Base-by-base conservation (phyloP, 2,888 invertebrate species). In the Chrysotoxum bicinctum region DNA sequence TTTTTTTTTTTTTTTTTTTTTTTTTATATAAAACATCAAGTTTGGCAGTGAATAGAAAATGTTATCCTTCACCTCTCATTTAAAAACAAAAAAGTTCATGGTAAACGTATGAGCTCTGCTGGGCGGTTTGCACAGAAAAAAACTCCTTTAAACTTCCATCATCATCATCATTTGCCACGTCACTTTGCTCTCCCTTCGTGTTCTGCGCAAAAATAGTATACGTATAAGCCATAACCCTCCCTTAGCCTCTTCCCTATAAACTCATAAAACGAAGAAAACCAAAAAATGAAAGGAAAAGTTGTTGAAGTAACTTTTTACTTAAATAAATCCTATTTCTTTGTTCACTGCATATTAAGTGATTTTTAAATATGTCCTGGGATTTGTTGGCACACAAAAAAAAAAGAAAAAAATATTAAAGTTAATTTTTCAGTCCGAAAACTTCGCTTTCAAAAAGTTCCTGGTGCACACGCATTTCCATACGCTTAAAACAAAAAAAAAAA, bases 351-450 rank as follows among this genome's bases (percentile, higher is more conserved):
- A 85, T 85, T 85, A 85, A 85, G 85, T 85, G 85, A 85, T 85
- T 85, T 81, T 85, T 85, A 85, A 85, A 85, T 85, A 85, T 81
- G 81, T 85, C 85, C 76, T 85, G 85, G 85, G 85, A 85, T 76
- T 81, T 81, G 73, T 73, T 72, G 73, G 54, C 54, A 56, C 30
- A 30, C 6, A 23, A 30, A 2, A 69, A 4, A 32, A 16, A 6
- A 66, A 8, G 52, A 1, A 32, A 16, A 6, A 66, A 54, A 52
- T 45, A 76, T 72, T 60, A 76, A 85, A 85, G 72, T 81, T 76
- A 75, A 68, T 73, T 85, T 75, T 81, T 68, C 62, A 62, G 76
- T 85, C 76, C 73, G 70, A 77, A 73, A 81, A 85, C 48, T 68
- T 84, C 10, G 40, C 43, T 69, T 26, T 70, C 30, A 26, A 66